Percentiles rank a stretch among this genome's conserved stretches.
phyloP scores from a whole-genome alignment of 2,888 invertebrate species.

The Mythimna vitellina region DNA sequence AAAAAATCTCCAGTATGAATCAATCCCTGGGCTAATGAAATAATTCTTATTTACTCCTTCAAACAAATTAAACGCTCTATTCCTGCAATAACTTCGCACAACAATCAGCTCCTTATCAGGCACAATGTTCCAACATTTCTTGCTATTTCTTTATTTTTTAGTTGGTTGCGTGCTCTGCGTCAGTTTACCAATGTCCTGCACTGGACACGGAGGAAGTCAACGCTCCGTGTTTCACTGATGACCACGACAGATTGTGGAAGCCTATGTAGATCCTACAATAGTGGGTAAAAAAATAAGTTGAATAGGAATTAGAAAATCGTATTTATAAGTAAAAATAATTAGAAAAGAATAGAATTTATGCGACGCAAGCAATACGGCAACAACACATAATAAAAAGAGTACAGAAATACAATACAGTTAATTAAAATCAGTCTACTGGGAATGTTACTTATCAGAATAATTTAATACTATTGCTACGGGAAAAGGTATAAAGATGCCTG shows the following conservation, averaged over 20 bases:
- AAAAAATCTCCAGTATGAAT: not conserved
- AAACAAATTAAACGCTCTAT: not conserved
- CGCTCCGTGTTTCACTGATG: constrained; percentile 48
- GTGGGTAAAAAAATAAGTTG: not conserved
- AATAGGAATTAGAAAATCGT: not conserved
- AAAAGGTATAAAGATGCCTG: too few species aligned
- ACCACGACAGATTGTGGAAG: constrained; percentile 47
- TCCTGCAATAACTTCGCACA: not conserved
- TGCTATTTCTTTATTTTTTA: constrained; percentile 31
- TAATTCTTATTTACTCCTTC: not conserved
- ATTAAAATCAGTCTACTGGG: too few species aligned
- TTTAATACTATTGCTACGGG: too few species aligned
- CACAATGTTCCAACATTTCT: constrained; percentile 12
- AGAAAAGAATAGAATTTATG: too few species aligned
- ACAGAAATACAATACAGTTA: too few species aligned
- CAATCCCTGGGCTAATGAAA: not conserved
- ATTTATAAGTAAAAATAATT: too few species aligned
- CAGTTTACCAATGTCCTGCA: constrained; percentile 55
- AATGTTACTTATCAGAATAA: too few species aligned
- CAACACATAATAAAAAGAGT: too few species aligned
- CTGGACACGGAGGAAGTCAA: constrained; percentile 54
- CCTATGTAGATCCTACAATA: constrained; percentile 18
- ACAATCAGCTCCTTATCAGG: constrained; percentile 17
- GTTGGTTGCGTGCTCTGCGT: constrained; percentile 47
- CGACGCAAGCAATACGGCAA: too few species aligned